phyloP scores from a whole-genome alignment of 2,888 invertebrate genomes.

The Caenorhabditis macrosperma region DNA sequence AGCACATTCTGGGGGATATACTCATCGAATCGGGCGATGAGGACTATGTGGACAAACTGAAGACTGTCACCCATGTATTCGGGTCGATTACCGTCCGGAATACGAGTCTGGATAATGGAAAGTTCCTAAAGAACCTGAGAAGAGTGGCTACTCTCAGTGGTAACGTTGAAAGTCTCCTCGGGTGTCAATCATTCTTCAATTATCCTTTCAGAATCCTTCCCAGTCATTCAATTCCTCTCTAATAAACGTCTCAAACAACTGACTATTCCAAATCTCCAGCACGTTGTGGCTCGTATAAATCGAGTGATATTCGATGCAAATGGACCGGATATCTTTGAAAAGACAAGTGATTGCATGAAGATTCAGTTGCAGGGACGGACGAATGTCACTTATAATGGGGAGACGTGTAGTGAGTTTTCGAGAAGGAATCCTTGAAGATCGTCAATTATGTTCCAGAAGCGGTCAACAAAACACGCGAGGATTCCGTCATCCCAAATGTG shows the following conservation, averaged over 20 bases:
- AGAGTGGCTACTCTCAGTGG: not conserved
- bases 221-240: not conserved
- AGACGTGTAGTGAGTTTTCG: no score
- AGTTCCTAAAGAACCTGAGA: not conserved
- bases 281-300: no score
- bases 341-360: no score
- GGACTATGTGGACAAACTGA: slow-evolving; percentile 3
- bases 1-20: slow-evolving; percentile 5
- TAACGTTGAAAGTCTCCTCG: not conserved
- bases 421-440: no score
- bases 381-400: no score
- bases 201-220: not conserved
- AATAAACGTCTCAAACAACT: not conserved
- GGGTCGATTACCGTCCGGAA: slow-evolving; percentile 16
- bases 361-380: no score
- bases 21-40: slow-evolving; percentile 8
- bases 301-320: no score
- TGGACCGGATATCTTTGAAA: no score
- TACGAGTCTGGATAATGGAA: slow-evolving; percentile 2
- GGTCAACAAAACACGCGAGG: no score
- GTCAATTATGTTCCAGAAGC: no score
- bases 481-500: no score
- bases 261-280: not conserved
- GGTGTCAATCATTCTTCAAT: not conserved
- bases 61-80: not conserved